Percentiles rank a stretch among this genome's conserved stretches.
Conservation (phyloP, 1,140 invertebrate species). For the Hermetia illucens region DNA sequence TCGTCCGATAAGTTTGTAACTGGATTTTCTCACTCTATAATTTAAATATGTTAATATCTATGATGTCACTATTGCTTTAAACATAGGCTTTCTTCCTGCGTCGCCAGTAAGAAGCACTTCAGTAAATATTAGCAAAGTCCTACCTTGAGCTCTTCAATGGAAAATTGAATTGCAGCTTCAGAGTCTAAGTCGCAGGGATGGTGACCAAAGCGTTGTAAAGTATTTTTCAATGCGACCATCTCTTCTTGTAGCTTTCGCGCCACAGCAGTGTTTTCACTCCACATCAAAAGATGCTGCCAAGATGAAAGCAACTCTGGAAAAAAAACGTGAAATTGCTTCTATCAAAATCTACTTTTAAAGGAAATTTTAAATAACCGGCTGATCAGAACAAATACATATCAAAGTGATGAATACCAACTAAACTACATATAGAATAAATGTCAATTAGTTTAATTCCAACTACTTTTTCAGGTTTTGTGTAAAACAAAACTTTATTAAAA, state of each 20-base stretch:
- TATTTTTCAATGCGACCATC: conserved; percentile 23
- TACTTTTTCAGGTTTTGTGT: no score
- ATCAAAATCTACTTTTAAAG: no score
- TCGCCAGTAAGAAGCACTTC: no score
- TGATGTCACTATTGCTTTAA: no score
- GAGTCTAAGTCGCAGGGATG: conserved; percentile 22
- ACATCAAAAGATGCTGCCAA: conserved; percentile 26
- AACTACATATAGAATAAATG: no score
- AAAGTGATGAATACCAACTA: no score
- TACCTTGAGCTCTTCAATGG: conserved; percentile 26
- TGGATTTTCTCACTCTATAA: conserved; percentile 46
- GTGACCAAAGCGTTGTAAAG: conserved; percentile 19
- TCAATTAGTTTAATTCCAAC: no score
- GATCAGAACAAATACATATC: no score
- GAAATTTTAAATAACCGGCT: no score
- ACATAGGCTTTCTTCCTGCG: no score
- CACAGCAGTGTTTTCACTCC: conserved; percentile 29
- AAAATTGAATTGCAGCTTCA: conserved; percentile 26
- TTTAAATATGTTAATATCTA: conserved; percentile 12
- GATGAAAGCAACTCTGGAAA: conserved; percentile 24
- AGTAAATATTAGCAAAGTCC: conserved; percentile 5
- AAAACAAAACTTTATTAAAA: no score
- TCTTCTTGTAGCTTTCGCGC: conserved; percentile 27
- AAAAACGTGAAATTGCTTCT: not conserved
- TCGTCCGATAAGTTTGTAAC: conserved; percentile 53